phyloP scores from a whole-genome alignment of 1,140 invertebrate species.

The Solenopsis invicta region DNA sequence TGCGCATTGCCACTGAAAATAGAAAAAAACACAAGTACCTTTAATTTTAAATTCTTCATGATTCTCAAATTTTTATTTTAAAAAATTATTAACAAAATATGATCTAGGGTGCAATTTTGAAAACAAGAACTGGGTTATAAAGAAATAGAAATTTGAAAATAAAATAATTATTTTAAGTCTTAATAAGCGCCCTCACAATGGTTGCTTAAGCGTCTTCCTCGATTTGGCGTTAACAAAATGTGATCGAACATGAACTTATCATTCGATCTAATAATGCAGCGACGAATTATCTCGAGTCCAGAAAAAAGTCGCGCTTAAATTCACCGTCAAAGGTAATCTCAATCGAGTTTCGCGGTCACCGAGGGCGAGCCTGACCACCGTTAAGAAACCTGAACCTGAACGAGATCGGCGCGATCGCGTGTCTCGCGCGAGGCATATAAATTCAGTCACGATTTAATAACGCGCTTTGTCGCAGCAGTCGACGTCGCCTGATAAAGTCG shows the following conservation, averaged over 20 bases:
- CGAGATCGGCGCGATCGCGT: slow-evolving; percentile 15
- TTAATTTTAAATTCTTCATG: neutral
- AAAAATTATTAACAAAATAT: neutral
- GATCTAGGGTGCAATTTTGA: neutral
- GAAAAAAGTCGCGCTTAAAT: neutral
- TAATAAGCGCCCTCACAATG: neutral
- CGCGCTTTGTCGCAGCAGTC: slow-evolving; percentile 22
- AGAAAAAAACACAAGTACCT: neutral
- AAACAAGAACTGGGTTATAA: neutral
- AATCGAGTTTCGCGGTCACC: neutral
- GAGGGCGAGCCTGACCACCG: neutral
- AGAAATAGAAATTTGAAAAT: neutral
- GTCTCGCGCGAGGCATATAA: slow-evolving; percentile 13
- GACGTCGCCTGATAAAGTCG: slow-evolving; percentile 51
- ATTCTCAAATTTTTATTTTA: slow-evolving; percentile 2
- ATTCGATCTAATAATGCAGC: neutral
- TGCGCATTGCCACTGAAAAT: neutral
- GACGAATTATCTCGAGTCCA: neutral
- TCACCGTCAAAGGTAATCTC: neutral
- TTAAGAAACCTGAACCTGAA: neutral
- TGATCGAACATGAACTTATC: neutral
- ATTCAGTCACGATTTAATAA: slow-evolving; percentile 53
- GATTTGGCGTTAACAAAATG: neutral
- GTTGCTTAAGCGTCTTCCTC: neutral
- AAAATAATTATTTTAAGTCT: neutral